Evolutionary conservation across 2,888 invertebrate genomes (phyloP), one percentile per base, ranked within the genome.

Genomic region (Eristalis intricaria): DNA sequence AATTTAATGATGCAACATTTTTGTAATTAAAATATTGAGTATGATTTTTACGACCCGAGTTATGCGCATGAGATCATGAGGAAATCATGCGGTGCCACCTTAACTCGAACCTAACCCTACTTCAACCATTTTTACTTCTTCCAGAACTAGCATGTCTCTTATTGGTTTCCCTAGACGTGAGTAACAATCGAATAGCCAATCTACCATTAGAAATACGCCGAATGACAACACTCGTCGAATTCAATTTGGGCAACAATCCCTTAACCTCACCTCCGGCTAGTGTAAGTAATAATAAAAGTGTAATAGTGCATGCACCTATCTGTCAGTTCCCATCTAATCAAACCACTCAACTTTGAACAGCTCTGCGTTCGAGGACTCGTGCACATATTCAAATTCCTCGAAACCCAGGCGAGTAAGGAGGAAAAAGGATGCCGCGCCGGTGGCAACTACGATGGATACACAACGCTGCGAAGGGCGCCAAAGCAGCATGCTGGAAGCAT

Each of bases 351-450:
- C 11, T 60, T 38, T 19, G 1, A 77, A 19, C 26, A 92, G 92
- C 91, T 92, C 11, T 98, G 98, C 94, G 96, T 96, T 93, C 96
- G 98, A 92, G 98, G 99, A 90, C 95, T 97, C 91, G 97, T 98
- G 91, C 98, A 99, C 93, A 97, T 99, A 90, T 98, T 98, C 94
- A 98, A 98, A 93, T 98, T 97, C 94, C 94, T 99, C 90, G 98
- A 98, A 93, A 96, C 96, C 91, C 97, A 97, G 94, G 97, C 98
- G 66, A 95, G 95, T 91, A 97, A 96, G 93, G 95, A 94, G 70
- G 93, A 93, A 89, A 92, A 92, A 87, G 91, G 92, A 19, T 91
- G 91, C 4, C 91, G 92, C 8, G 90, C 91, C 15, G 92, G 91
- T n/a, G 92, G 92, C 74, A 92, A 93, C 73, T 92, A 92, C 66